Percentiles rank a stretch among this genome's conserved stretches.
These are phyloP conservation scores for Agrochola lota DNA, from an alignment of 2,888 invertebrate species.

Conservation along the genomic window DNA sequence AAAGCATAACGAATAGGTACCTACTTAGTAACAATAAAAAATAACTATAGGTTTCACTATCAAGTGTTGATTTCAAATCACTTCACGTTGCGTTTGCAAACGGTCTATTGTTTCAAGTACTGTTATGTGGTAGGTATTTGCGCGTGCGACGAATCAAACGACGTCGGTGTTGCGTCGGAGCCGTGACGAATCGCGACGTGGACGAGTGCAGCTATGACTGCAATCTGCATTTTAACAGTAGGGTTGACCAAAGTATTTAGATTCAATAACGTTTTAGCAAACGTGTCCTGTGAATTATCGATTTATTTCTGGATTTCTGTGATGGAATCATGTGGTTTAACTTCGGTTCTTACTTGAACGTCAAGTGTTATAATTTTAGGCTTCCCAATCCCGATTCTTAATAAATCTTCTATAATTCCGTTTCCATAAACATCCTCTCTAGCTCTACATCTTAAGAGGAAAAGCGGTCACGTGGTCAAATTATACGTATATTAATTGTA, in stretches of 20 bases:
- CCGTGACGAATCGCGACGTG: constrained; percentile 42
- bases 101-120: constrained; percentile 45
- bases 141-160: constrained; percentile 47
- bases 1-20: not conserved
- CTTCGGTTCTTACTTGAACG: not conserved
- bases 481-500: too few relatives aligned
- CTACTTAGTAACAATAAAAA: constrained; percentile 9
- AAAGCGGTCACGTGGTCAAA: too few relatives aligned
- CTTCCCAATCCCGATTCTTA: not conserved
- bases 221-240: constrained; percentile 10
- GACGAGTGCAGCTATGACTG: constrained; percentile 3
- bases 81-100: constrained; percentile 35
- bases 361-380: not conserved
- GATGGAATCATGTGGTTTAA: not conserved
- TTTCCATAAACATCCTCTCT: not conserved
- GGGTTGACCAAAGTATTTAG: constrained; percentile 8
- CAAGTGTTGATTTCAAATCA: constrained; percentile 41
- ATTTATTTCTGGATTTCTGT: not conserved
- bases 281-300: not conserved
- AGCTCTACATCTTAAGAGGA: not conserved
- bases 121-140: constrained; percentile 29
- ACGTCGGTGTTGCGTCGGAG: constrained; percentile 40
- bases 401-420: not conserved
- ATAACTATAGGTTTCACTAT: constrained; percentile 16
- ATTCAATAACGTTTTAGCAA: not conserved